Conservation (phyloP, 2,797 vertebrate genomes). For the Scolopax bukidnonensis region DNA sequence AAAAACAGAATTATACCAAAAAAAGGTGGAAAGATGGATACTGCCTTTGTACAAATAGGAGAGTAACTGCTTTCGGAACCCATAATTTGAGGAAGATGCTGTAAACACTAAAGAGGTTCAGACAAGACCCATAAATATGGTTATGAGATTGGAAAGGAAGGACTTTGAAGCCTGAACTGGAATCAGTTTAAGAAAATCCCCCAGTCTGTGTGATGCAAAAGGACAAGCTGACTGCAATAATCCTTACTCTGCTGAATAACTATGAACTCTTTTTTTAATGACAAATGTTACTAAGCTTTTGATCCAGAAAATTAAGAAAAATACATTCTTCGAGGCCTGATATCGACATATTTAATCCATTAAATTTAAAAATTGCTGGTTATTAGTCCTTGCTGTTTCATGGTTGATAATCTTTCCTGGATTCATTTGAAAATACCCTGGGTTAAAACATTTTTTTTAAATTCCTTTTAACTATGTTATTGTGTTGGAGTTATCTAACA, state of each 20-base stretch:
- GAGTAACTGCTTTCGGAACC: not conserved
- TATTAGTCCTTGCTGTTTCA: not conserved
- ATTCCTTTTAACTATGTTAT: not conserved
- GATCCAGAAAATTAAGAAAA: not conserved
- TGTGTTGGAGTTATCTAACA: not conserved
- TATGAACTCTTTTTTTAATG: not conserved
- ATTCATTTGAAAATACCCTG: not conserved
- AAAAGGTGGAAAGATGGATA: not conserved
- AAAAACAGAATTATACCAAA: not conserved
- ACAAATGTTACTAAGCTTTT: not conserved
- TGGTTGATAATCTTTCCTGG: not conserved
- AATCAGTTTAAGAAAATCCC: not conserved
- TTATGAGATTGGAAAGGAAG: not conserved
- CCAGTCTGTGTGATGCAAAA: not conserved
- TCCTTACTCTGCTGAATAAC: not conserved
- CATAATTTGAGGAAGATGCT: not conserved
- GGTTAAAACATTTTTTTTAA: not conserved
- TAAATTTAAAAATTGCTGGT: not conserved
- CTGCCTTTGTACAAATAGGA: not conserved
- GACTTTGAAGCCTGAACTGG: not conserved
- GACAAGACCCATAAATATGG: not conserved
- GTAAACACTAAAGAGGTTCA: not conserved
- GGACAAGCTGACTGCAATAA: not conserved
- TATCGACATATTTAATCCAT: not conserved
- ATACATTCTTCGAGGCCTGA: not conserved